phyloP scores from a whole-genome alignment of 2,888 invertebrate genomes.

The Stenichneumon culpator region DNA sequence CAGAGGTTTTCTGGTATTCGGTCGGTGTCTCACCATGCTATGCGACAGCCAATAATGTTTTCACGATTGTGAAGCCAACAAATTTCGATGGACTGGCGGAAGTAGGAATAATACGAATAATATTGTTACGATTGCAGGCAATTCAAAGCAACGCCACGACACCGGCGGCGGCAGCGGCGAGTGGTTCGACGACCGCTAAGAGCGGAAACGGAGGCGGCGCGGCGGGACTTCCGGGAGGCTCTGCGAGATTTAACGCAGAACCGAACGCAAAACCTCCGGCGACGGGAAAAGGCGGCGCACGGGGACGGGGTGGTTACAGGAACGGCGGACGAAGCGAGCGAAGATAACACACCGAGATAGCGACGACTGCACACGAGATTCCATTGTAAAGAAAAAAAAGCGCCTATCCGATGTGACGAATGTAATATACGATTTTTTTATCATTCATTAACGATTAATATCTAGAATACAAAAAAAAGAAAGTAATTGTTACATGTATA shows the following conservation, averaged over 20 bases:
- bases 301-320: constrained; percentile 82
- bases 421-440: constrained; percentile 76
- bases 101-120: constrained; percentile 13
- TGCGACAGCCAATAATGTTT: not conserved
- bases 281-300: constrained; percentile 78
- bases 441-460: constrained; percentile 41
- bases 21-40: too few relatives aligned
- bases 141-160: constrained; percentile 78
- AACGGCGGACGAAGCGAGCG: constrained; percentile 82
- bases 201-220: constrained; percentile 76
- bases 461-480: constrained; percentile 27
- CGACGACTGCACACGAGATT: constrained; percentile 52
- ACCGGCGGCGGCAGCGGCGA: constrained; percentile 73
- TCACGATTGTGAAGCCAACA: not conserved
- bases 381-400: constrained; percentile 63
- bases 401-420: constrained; percentile 47
- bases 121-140: constrained; percentile 70
- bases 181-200: constrained; percentile 78
- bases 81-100: not conserved
- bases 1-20: too few relatives aligned
- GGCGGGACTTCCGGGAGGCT: constrained; percentile 75
- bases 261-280: constrained; percentile 77
- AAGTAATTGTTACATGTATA: constrained; percentile 71
- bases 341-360: constrained; percentile 81
- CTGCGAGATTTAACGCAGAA: constrained; percentile 76